Percentiles rank a stretch among this genome's conserved stretches.
Evolutionary conservation across 2,797 vertebrate genomes (phyloP).

Genomic region (Karalla daura): DNA sequence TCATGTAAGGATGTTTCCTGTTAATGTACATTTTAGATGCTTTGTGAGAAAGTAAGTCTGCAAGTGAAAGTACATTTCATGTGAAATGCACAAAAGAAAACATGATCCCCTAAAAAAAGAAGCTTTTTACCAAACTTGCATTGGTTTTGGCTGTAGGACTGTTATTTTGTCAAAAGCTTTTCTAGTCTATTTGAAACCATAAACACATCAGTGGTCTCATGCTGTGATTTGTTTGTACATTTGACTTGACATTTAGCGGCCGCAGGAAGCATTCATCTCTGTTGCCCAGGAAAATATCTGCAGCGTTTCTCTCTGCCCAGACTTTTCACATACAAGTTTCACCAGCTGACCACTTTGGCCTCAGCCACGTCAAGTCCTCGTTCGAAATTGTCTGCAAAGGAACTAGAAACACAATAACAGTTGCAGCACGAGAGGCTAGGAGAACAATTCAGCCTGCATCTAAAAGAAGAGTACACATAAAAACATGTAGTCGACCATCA

Average conservation of each 20-base stretch:
- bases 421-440: neutral
- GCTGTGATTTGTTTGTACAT: conserved; percentile 48
- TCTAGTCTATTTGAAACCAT: conserved; percentile 36
- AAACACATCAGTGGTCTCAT: conserved; percentile 31
- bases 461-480: neutral
- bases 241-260: conserved; percentile 44
- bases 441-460: neutral
- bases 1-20: no score
- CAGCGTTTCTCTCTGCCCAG: conserved; percentile 1
- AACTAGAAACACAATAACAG: conserved; percentile 1
- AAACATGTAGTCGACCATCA: neutral
- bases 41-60: no score
- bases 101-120: neutral
- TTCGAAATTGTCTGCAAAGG: neutral
- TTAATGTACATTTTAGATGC: no score
- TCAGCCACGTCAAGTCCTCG: neutral
- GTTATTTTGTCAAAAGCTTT: conserved; percentile 17
- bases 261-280: conserved; percentile 25
- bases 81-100: neutral
- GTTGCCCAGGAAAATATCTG: conserved; percentile 18
- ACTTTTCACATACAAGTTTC: conserved; percentile 31
- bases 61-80: no score
- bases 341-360: neutral
- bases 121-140: conserved; percentile 6
- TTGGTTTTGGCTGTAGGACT: neutral